A percentile compares a stretch with the other conserved stretches of the same genome.
phyloP scores from a whole-genome alignment of 2,113 vertebrate species.

The Corythoichthys intestinalis region DNA sequence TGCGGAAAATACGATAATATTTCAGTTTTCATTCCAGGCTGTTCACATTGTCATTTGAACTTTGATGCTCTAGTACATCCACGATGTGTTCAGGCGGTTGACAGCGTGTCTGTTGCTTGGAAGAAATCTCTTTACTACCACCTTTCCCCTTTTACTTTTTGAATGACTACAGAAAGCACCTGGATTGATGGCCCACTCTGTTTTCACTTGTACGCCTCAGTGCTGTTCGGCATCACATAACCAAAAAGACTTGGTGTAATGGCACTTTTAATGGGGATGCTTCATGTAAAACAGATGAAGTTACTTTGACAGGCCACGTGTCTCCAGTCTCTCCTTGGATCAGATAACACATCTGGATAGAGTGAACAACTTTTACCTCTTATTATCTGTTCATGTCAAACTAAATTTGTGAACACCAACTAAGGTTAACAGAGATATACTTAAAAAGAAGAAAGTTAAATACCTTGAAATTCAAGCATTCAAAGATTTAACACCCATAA shows the following conservation, averaged over 20 bases:
- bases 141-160: conserved; percentile 34
- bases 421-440: not conserved
- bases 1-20: not conserved
- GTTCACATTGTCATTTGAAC: not conserved
- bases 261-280: conserved; percentile 73
- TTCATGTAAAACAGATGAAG: conserved; percentile 41
- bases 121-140: conserved; percentile 54
- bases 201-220: conserved; percentile 45
- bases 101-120: conserved; percentile 41
- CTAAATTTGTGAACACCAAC: not conserved
- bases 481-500: not conserved
- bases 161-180: conserved; percentile 33
- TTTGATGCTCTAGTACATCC: conserved; percentile 23
- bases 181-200: conserved; percentile 27
- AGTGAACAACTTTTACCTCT: conserved; percentile 1
- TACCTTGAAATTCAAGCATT: not conserved
- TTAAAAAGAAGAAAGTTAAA: not conserved
- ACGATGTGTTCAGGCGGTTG: conserved; percentile 18
- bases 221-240: conserved; percentile 62
- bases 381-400: not conserved
- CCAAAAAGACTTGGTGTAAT: conserved; percentile 66
- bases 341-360: conserved; percentile 41
- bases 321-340: conserved; percentile 49
- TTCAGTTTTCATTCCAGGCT: not conserved
- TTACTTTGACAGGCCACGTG: conserved; percentile 61